Conservation (phyloP, 2,113 vertebrate species). For the Gallinago paraguaiae region DNA sequence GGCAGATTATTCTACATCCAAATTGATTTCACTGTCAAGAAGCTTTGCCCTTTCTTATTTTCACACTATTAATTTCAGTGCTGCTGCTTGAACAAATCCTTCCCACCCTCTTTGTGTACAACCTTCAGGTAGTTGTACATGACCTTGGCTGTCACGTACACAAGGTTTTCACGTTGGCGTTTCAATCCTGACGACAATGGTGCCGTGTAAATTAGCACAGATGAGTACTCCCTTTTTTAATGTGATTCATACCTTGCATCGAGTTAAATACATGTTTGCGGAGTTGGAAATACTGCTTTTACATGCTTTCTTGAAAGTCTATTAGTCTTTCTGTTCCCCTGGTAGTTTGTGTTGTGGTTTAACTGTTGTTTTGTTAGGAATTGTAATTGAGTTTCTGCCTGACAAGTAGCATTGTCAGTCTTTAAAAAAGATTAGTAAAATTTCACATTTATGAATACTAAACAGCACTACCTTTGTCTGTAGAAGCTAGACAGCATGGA, state of each 20-base stretch:
- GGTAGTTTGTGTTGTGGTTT: neutral
- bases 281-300: neutral
- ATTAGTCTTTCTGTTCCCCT: neutral
- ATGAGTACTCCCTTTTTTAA: neutral
- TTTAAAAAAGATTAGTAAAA: neutral
- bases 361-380: neutral
- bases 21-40: slow-evolving; percentile 53
- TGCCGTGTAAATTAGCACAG: neutral
- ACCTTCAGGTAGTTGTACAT: neutral
- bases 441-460: neutral
- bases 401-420: neutral
- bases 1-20: slow-evolving; percentile 28
- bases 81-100: neutral
- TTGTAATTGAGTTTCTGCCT: neutral
- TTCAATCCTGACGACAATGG: neutral
- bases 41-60: slow-evolving; percentile 32
- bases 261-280: neutral
- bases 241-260: neutral
- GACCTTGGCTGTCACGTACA: neutral
- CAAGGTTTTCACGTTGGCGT: neutral
- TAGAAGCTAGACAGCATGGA: neutral
- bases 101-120: neutral
- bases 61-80: neutral
- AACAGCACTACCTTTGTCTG: neutral
- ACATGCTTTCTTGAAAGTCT: neutral